Conservation (phyloP, 1,140 invertebrate species). For the Apocrypta bakeri region DNA sequence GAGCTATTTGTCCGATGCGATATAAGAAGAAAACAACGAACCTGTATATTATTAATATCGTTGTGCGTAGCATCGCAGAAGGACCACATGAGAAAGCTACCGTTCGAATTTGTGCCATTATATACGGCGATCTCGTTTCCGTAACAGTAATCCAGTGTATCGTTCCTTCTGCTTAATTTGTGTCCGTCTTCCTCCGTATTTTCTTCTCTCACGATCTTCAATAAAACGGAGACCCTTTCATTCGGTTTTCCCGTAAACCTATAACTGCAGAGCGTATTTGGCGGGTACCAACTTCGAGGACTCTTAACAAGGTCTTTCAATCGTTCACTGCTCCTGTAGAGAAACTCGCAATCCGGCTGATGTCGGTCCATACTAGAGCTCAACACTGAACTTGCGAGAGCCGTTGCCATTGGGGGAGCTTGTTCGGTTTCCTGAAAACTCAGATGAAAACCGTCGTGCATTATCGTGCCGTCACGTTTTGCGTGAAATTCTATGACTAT, state of each 20-base stretch:
- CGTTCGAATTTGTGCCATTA: conserved; percentile 62
- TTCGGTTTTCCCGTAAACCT: conserved; percentile 60
- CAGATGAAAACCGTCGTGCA: conserved; percentile 66
- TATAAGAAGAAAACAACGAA: conserved; percentile 19
- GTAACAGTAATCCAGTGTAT: conserved; percentile 59
- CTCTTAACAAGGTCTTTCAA: conserved; percentile 60
- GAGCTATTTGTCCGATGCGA: background rate
- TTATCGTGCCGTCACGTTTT: conserved; percentile 64
- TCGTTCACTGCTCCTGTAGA: conserved; percentile 58
- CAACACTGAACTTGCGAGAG: background rate
- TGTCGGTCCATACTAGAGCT: background rate
- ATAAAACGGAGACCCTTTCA: conserved; percentile 62
- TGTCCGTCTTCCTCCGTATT: conserved; percentile 50
- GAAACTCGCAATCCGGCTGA: conserved; percentile 61
- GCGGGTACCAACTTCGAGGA: conserved; percentile 64
- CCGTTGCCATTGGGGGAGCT: conserved; percentile 10
- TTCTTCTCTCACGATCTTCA: conserved; percentile 64
- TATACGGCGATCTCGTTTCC: conserved; percentile 68
- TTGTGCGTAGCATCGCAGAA: conserved; percentile 65
- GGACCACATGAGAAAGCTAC: conserved; percentile 64
- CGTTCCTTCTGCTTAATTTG: conserved; percentile 53
- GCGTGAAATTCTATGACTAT: conserved; percentile 65
- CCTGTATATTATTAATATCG: conserved; percentile 69
- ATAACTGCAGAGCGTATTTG: conserved; percentile 65
- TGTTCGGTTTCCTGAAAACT: conserved; percentile 64